Evolutionary conservation across 2,888 invertebrate species (phyloP), one percentile per base, ranked within the genome.

Genomic region (Agonopterix alstromeriana): DNA sequence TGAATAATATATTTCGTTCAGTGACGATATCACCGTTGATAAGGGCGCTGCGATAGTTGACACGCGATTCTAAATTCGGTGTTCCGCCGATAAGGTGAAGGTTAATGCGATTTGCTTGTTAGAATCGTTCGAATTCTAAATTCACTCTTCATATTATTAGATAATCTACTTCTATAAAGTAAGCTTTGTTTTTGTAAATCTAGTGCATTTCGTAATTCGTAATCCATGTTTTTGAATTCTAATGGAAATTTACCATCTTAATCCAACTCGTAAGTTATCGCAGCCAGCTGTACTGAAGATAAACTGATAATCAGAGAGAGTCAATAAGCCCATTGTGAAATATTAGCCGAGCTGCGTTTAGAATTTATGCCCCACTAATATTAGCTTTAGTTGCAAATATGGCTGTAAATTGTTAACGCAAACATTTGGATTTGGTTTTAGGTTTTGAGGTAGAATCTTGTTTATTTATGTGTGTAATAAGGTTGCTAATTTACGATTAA

Each of bases 81-180:
- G 53, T 61, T 60, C 50, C 52, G 52, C 49, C 64, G 82, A 84
- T 83, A 83, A 81, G 73, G 67, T 77, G 73, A 81, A 79, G 79
- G 79, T 78, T 70, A 77, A 70, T 72, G 57, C 51, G 63, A 55
- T 63, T 59, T 63, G 55, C 50, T 27, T 27, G 27, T 27, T 5
- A 27, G 5, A 27, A 17, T 17, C 17, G 17, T 17, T 17, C 3
- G 3, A 17, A 17, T 17, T 17, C 17, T 27, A 5, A 14, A 14
- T n/a, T 14, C 14, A 14, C 14, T 27, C 3, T 2, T 2, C 1
- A 17, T 17, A 17, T 17, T 17, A 17, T 17, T 4, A 17, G 17
- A 17, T 17, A 17, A 17, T 17, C 17, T 17, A 17, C 3, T 17
- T 3, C 17, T 17, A 4, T 17, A 2, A 17, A 17, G 17, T 17